Evolutionary conservation across 2,113 vertebrate species (phyloP).

Genomic region (Eubucco bourcierii): DNA sequence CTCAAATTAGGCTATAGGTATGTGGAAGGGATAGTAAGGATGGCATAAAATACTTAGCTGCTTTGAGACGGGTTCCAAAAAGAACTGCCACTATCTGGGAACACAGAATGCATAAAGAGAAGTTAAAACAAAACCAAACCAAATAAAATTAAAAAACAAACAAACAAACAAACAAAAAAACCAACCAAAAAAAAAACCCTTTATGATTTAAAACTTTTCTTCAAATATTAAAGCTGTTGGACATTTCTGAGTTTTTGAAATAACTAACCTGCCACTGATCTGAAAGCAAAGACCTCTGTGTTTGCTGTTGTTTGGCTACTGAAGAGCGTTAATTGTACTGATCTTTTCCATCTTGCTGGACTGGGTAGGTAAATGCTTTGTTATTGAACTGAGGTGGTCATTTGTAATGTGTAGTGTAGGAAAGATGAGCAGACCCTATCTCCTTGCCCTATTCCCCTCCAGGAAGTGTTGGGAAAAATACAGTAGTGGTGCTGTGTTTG

Average conservation of each 20-base stretch:
- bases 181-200: not conserved
- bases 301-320: not conserved
- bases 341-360: not conserved
- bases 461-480: constrained; percentile 35
- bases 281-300: not conserved
- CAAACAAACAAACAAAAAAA: too few species aligned
- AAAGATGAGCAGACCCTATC: constrained; percentile 22
- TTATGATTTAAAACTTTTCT: not conserved
- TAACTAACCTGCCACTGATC: not conserved
- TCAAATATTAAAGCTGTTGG: not conserved
- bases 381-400: not conserved
- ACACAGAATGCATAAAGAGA: not conserved
- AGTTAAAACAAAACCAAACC: not conserved
- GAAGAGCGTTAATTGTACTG: not conserved
- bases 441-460: not conserved
- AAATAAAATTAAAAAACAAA: too few species aligned
- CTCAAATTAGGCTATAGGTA: not conserved
- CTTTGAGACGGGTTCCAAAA: not conserved
- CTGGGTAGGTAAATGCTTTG: not conserved
- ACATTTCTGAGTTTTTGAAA: not conserved
- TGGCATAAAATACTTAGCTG: not conserved
- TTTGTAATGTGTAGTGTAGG: not conserved
- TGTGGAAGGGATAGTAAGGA: not conserved
- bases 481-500: constrained; percentile 52
- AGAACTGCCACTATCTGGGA: not conserved